Evolutionary conservation across 2,888 invertebrate species (phyloP), one percentile per base, ranked within the genome.

Genomic region (Linnaemya tessellans): DNA sequence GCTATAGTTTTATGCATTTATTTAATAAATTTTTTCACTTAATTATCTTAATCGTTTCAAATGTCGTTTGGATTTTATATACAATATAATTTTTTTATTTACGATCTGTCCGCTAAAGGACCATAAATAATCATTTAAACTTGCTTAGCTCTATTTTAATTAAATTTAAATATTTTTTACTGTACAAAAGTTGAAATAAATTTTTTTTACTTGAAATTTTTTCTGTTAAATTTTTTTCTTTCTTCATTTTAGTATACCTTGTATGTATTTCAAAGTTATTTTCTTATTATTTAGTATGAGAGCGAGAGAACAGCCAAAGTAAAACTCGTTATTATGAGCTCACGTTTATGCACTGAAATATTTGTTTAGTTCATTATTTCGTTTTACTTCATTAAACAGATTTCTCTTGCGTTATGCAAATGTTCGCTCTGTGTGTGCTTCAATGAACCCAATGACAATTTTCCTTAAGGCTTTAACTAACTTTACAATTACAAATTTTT

Each of bases 341-440:
- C 18, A 20, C 9, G 30, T 74, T 67, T 62, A 73, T 62, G 35
- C 73, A 68, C 68, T 68, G 41, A 81, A 73, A 81, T 81, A 74
- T 84, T 73, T 81, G 67, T 78, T 81, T 64, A 84, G 77, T 84
- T 81, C 54, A 81, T 81, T 78, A 78, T 81, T 73, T 73, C 30
- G 38, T 73, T 67, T 62, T 74, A 74, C 80, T 78, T 81, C 80
- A 84, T 84, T 84, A 84, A 80, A 43, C 20, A 41, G 43, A 0
- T 46, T 65, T 30, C 35, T 67, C 25, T 18, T 5, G 18, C 43
- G 30, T 67, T 68, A 13, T 30, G 5, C 8, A 25, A 30, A n/a
- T 7, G 22, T 20, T 73, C 0, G 22, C 43, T 67, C n/a, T 10
- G 35, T 58, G 35, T 58, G 25, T n/a, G 58, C 67, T 71, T 64